Percentiles rank a stretch among this genome's conserved stretches.
Evolutionary conservation across 1,140 invertebrate species (phyloP).

Genomic region (Drosophila kepulauana): DNA sequence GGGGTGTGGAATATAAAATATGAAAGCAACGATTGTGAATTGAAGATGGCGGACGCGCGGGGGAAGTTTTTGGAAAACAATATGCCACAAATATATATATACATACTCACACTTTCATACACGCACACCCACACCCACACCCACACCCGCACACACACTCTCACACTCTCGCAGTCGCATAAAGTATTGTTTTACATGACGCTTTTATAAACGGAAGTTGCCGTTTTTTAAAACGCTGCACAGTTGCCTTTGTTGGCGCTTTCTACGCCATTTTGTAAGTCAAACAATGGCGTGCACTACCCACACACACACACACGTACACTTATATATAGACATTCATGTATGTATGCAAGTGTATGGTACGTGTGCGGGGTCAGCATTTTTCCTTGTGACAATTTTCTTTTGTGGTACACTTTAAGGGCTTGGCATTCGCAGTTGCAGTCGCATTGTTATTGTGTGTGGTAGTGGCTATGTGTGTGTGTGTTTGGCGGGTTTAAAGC

Average conservation of each 20-base stretch:
- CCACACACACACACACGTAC: constrained; percentile 19
- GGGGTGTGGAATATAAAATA: constrained; percentile 18
- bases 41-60: background rate
- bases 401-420: constrained; percentile 72
- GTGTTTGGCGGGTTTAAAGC: constrained; percentile 64
- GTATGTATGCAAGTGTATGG: constrained; percentile 34
- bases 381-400: constrained; percentile 66
- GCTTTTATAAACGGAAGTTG: constrained; percentile 80
- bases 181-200: constrained; percentile 81
- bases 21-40: constrained; percentile 14
- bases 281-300: constrained; percentile 70
- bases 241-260: constrained; percentile 69
- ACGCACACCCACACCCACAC: constrained; percentile 6
- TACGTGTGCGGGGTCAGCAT: constrained; percentile 56
- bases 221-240: constrained; percentile 67
- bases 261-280: constrained; percentile 81
- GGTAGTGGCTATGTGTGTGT: background rate
- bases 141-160: constrained; percentile 15
- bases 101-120: background rate
- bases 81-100: constrained; percentile 55
- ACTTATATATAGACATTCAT: constrained; percentile 1
- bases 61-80: constrained; percentile 69
- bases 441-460: constrained; percentile 24
- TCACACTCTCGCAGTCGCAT: constrained; percentile 17
- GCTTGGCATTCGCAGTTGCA: constrained; percentile 51